phyloP scores from a whole-genome alignment of 2,888 invertebrate genomes.

The Ophion ventricosus region DNA sequence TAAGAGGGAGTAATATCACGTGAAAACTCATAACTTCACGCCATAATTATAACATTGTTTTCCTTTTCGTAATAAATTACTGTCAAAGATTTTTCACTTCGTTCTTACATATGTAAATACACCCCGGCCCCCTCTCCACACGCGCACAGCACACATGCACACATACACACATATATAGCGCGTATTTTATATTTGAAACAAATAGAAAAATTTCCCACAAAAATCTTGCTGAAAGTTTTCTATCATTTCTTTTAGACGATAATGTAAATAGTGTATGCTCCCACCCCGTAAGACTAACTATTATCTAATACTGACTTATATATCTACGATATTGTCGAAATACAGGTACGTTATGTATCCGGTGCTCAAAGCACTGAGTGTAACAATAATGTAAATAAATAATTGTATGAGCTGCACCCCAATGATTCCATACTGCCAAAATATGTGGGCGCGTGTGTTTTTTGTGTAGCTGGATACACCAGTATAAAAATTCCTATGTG shows the following conservation, averaged over 20 bases:
- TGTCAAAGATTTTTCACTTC: constrained; percentile 47
- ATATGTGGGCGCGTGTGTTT: background rate
- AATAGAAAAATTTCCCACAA: constrained; percentile 57
- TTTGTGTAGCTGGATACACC: too few relatives aligned
- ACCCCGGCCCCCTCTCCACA: background rate
- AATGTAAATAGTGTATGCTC: constrained; percentile 62
- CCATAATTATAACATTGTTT: constrained; percentile 74
- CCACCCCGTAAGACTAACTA: constrained; percentile 60
- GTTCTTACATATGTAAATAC: constrained; percentile 44
- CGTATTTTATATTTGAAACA: constrained; percentile 55
- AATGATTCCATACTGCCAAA: constrained; percentile 3
- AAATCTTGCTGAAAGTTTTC: constrained; percentile 38
- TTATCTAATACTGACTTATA: constrained; percentile 59
- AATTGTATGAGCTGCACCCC: constrained; percentile 70
- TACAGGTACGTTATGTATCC: constrained; percentile 69
- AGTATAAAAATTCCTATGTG: background rate
- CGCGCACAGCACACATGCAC: background rate
- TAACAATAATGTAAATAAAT: constrained; percentile 82
- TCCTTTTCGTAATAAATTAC: constrained; percentile 52
- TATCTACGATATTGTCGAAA: constrained; percentile 67
- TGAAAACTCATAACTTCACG: constrained; percentile 80
- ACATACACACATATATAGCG: constrained; percentile 32
- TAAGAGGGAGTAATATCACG: constrained; percentile 82
- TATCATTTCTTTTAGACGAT: constrained; percentile 49
- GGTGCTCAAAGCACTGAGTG: constrained; percentile 73